Percentiles rank a stretch among this genome's conserved stretches.
phyloP scores from a whole-genome alignment of 2,888 invertebrate genomes.

The Norana najaformis region DNA sequence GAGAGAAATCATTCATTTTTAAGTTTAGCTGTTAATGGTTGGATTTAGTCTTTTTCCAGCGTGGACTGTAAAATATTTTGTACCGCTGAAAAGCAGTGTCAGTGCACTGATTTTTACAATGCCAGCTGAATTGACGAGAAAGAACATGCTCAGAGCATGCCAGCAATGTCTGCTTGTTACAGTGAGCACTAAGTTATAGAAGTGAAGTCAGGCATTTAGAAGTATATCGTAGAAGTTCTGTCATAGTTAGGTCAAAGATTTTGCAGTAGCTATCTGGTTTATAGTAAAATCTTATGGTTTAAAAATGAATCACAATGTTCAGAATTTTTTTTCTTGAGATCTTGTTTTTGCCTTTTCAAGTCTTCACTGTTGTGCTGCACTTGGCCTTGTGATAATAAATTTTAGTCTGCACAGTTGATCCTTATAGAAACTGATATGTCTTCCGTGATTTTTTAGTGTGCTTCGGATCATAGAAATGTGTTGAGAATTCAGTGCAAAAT shows the following conservation, averaged over 20 bases:
- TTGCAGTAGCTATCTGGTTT: background rate
- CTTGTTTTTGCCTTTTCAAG: background rate
- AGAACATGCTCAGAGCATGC: background rate
- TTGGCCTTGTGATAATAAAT: background rate
- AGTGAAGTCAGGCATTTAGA: background rate
- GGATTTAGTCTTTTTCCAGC: background rate
- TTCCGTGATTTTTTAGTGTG: background rate
- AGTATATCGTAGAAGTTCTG: background rate
- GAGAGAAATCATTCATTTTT: background rate
- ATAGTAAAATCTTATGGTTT: background rate
- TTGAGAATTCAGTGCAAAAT: background rate
- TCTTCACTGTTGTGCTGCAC: conserved; percentile 13
- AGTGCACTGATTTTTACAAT: background rate
- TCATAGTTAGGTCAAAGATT: background rate
- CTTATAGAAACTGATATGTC: background rate
- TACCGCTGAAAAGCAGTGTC: background rate
- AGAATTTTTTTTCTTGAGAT: background rate
- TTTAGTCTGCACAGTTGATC: background rate
- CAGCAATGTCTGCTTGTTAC: background rate
- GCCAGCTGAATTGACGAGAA: background rate
- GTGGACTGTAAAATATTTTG: background rate
- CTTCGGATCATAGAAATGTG: background rate
- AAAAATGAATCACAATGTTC: background rate
- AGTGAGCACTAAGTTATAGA: background rate
- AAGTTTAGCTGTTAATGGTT: background rate